Evolutionary conservation across 2,888 invertebrate species (phyloP).

Genomic region (Argyresthia goedartella): DNA sequence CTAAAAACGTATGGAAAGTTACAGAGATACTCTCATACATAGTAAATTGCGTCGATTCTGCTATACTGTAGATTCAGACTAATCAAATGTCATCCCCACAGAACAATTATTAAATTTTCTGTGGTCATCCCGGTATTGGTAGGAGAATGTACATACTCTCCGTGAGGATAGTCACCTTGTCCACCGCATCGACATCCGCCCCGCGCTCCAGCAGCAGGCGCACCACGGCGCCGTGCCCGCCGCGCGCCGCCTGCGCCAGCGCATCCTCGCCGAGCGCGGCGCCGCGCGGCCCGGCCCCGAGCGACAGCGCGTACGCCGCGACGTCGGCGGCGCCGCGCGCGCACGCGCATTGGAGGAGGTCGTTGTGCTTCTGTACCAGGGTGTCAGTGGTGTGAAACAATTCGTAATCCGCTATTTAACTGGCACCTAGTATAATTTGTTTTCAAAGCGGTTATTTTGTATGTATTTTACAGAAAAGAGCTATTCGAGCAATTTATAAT

Average conservation of each 20-base stretch:
- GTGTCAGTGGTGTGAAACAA: slow-evolving; percentile 11
- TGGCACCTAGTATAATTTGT: too few relatives aligned
- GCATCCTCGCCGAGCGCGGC: slow-evolving; percentile 78
- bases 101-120: not conserved
- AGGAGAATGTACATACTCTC: not conserved
- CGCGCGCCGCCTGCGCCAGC: slow-evolving; percentile 81
- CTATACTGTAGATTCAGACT: too few relatives aligned
- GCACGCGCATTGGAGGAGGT: slow-evolving; percentile 82
- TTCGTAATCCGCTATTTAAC: too few relatives aligned
- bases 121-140: too few relatives aligned
- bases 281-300: slow-evolving; percentile 75
- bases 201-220: slow-evolving; percentile 76
- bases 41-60: too few relatives aligned
- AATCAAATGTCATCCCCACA: too few relatives aligned
- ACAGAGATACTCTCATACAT: too few relatives aligned
- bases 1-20: too few relatives aligned
- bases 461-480: too few relatives aligned
- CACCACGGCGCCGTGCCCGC: slow-evolving; percentile 77
- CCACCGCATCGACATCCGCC: slow-evolving; percentile 75
- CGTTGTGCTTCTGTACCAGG: slow-evolving; percentile 74
- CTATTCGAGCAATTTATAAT: too few relatives aligned
- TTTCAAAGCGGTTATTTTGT: too few relatives aligned
- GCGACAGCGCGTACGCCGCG: slow-evolving; percentile 65
- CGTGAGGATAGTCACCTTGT: slow-evolving; percentile 80
- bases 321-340: slow-evolving; percentile 74